Percentiles rank a stretch among this genome's conserved stretches.
These are phyloP conservation scores for Potorous gilbertii DNA, from an alignment of 2,797 vertebrate genomes.

Conservation along the genomic window DNA sequence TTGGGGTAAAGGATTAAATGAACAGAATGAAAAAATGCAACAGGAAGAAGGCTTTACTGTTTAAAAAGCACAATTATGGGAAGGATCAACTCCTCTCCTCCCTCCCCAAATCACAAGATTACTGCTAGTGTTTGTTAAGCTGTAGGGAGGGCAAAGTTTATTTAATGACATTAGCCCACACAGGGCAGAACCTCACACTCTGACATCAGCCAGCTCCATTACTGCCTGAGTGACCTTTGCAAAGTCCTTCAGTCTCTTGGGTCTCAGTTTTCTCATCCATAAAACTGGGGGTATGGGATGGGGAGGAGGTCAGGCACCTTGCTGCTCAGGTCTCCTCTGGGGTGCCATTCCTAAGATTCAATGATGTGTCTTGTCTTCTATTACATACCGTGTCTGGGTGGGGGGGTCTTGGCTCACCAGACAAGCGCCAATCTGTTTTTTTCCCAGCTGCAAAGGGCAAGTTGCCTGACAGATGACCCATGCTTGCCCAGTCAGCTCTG, in stretches of 20 bases:
- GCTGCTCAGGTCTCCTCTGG: background rate
- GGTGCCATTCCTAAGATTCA: background rate
- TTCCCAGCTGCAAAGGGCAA: background rate
- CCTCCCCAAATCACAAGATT: background rate
- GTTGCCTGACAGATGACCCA: background rate
- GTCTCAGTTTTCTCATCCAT: no score
- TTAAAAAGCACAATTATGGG: background rate
- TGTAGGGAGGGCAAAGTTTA: background rate
- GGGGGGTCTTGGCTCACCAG: background rate
- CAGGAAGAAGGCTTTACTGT: background rate
- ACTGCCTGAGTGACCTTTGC: background rate
- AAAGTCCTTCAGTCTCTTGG: background rate
- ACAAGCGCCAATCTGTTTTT: background rate
- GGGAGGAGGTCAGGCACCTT: background rate
- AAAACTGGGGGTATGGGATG: background rate
- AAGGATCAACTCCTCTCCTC: background rate
- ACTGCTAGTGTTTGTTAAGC: background rate
- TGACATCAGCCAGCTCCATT: background rate
- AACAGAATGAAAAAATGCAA: background rate
- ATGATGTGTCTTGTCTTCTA: background rate
- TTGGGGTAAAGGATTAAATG: background rate
- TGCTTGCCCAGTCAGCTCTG: background rate
- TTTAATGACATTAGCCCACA: background rate
- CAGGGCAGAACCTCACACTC: background rate
- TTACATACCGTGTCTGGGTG: background rate